Evolutionary conservation across 1,140 invertebrate genomes (phyloP).

Genomic region (Ganaspis sp.): DNA sequence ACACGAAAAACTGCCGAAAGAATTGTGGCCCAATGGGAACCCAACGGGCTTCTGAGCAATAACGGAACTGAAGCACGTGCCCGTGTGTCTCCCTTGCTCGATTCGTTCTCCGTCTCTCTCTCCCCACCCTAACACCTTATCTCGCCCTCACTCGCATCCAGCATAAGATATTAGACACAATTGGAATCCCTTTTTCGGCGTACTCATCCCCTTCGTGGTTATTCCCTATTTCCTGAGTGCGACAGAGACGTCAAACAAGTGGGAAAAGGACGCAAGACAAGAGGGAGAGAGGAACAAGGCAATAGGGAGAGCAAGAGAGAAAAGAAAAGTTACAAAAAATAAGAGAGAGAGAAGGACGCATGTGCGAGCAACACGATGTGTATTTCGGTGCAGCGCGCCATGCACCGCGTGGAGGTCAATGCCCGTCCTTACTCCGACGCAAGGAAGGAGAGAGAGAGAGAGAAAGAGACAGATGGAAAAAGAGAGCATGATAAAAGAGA

Average conservation of each 20-base stretch:
- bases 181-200: slow-evolving; percentile 46
- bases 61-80: slow-evolving; percentile 30
- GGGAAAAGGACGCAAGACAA: neutral
- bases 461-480: slow-evolving; percentile 47
- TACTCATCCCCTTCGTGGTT: slow-evolving; percentile 57
- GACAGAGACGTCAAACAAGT: too few species aligned
- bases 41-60: slow-evolving; percentile 25
- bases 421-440: slow-evolving; percentile 76
- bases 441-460: slow-evolving; percentile 64
- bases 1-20: slow-evolving; percentile 20
- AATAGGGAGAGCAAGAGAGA: slow-evolving; percentile 6
- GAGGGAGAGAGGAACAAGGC: neutral
- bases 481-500: slow-evolving; percentile 47
- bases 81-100: slow-evolving; percentile 27
- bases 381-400: slow-evolving; percentile 75
- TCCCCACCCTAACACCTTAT: slow-evolving; percentile 6
- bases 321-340: slow-evolving; percentile 44
- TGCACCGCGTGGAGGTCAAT: slow-evolving; percentile 75
- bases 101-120: slow-evolving; percentile 10
- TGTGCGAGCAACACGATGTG: slow-evolving; percentile 71
- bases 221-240: slow-evolving; percentile 43
- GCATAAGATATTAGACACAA: slow-evolving; percentile 33
- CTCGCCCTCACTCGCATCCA: slow-evolving; percentile 25
- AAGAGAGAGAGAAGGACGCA: slow-evolving; percentile 61
- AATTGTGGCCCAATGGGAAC: slow-evolving; percentile 20